Base-by-base conservation (phyloP, 2,888 invertebrate species). In the Plemyria rubiginata region DNA sequence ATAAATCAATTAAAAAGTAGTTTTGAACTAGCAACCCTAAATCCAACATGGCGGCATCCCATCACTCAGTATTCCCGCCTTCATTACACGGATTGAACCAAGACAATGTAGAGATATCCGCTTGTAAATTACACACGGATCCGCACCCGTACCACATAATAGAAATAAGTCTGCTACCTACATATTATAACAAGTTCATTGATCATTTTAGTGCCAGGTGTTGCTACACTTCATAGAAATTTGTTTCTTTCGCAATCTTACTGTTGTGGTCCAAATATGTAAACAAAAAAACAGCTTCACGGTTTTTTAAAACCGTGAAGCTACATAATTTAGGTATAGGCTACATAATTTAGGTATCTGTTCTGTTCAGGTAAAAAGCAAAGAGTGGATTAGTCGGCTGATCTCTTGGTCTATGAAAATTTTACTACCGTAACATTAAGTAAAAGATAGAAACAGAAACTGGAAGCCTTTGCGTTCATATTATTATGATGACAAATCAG, bases 41-140 rank as follows among this genome's bases (percentile, higher is more conserved):
- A 60, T 54, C 60, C 70, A 77, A 73, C 59, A 82, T 81, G 82
- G 79, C 83, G 81, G 78, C 60, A 50, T 50, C 36, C 48, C 55
- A 60, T 65, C 65, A 61, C 57, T 79, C 81, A 79, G 70, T 76
- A 80, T 74, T 78, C 80, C 79, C 83, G 81, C 82, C 81, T 82
- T 87, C 84, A 85, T 84, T 83, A 85, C 78, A 80, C 76, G 79
- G 79, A 87, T 85, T 83, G 85, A 81, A 81, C 78, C 68, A 79
- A 85, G 80, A 86, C 87, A 86, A 84, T 82, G 84, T 80, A 75
- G 71, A 72, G 76, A 75, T 79, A 82, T 82, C 81, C 80, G 80
- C 70, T 58, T 67, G 65, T 64, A 62, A 61, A 65, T 64, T 57
- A 60, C 64, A 57, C 56, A 22, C 29, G 48, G 60, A 65, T 61